Conservation (phyloP, 2,888 invertebrate genomes). For the Sturmia bella region DNA sequence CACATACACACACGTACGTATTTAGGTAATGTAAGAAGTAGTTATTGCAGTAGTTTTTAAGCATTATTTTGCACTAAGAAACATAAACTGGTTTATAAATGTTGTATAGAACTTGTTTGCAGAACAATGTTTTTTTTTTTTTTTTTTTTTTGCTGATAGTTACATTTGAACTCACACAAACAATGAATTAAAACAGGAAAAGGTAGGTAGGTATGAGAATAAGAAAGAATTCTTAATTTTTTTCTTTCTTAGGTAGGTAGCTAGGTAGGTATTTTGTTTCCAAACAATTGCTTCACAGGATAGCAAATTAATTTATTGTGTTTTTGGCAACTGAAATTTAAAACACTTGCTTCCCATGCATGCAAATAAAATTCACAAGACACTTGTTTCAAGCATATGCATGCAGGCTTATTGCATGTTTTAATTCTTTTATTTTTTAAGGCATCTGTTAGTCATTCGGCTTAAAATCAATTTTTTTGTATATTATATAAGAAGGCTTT, state of each 20-base stretch:
- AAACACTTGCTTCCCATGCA: constrained; percentile 31
- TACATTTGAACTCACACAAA: constrained; percentile 23
- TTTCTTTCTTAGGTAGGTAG: too few species aligned
- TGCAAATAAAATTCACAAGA: not conserved
- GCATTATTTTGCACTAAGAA: constrained; percentile 45
- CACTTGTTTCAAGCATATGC: constrained; percentile 5
- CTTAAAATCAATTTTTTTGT: constrained; percentile 52
- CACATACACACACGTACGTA: constrained; percentile 15
- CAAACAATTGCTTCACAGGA: constrained; percentile 26
- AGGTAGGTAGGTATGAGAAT: constrained; percentile 32
- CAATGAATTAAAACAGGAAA: constrained; percentile 41
- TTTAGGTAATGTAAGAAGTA: too few species aligned
- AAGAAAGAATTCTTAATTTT: not conserved
- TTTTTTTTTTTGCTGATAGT: constrained; percentile 36
- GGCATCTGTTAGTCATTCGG: not conserved
- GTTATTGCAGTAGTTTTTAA: constrained; percentile 5
- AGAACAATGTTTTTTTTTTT: not conserved
- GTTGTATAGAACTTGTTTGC: constrained; percentile 55
- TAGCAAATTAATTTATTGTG: not conserved
- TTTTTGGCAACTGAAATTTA: not conserved
- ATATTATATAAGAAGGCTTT: constrained; percentile 27
- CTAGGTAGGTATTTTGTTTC: constrained; percentile 6
- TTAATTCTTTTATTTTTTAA: not conserved
- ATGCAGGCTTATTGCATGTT: not conserved
- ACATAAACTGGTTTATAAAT: constrained; percentile 55